Conservation (phyloP, 2,113 vertebrate genomes). For the Phylloscopus trochilus region DNA sequence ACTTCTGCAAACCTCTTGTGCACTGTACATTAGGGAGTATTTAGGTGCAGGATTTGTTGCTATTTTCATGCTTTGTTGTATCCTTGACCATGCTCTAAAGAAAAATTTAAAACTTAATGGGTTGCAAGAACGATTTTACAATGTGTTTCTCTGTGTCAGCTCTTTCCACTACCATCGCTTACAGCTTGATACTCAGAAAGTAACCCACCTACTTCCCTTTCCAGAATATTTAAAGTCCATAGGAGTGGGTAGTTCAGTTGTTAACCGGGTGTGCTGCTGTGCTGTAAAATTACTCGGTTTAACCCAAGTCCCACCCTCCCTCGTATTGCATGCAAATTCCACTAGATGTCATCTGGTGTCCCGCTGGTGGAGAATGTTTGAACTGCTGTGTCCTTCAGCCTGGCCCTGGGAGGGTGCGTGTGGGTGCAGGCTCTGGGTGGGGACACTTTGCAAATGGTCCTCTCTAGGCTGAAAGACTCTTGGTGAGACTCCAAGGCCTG, state of each 20-base stretch:
- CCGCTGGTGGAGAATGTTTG: not conserved
- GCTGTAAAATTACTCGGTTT: not conserved
- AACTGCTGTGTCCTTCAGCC: not conserved
- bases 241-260: not conserved
- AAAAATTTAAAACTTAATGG: not conserved
- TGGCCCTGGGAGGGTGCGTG: too few relatives aligned
- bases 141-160: not conserved
- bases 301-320: not conserved
- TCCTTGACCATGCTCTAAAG: not conserved
- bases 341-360: conserved; percentile 37
- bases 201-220: not conserved
- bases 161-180: not conserved
- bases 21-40: not conserved
- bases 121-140: not conserved
- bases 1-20: not conserved
- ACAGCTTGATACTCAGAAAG: not conserved
- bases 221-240: not conserved
- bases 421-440: not conserved
- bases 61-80: not conserved
- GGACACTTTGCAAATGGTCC: not conserved
- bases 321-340: not conserved
- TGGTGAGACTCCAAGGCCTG: not conserved
- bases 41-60: not conserved
- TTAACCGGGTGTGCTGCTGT: not conserved
- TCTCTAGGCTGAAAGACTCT: not conserved